Conservation (phyloP, 2,888 invertebrate genomes). For the Malacosoma neustria region DNA sequence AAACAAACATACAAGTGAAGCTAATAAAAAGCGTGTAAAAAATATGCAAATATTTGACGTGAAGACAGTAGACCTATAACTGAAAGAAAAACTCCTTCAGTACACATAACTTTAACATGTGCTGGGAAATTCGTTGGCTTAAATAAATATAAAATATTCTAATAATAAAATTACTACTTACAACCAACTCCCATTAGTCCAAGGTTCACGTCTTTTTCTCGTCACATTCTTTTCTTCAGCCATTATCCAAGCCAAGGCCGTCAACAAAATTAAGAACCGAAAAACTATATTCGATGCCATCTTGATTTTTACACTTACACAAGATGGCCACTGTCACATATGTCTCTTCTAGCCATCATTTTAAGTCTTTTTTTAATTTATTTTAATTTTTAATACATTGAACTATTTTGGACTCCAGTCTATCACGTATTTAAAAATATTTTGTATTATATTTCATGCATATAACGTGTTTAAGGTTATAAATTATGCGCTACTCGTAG, state of each 20-base stretch:
- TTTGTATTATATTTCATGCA: too few relatives aligned
- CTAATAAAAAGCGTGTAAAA: too few relatives aligned
- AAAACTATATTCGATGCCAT: constrained; percentile 54
- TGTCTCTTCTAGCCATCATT: too few relatives aligned
- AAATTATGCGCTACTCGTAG: too few relatives aligned
- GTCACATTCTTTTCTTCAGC: constrained; percentile 28
- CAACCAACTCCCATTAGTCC: constrained; percentile 67
- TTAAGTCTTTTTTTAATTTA: constrained; percentile 4
- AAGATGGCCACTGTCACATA: constrained; percentile 17
- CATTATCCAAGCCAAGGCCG: constrained; percentile 48
- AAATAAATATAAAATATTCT: not conserved
- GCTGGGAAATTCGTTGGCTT: not conserved
- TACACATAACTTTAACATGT: too few relatives aligned
- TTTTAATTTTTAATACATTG: not conserved
- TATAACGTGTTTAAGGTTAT: too few relatives aligned
- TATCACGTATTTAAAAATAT: too few relatives aligned
- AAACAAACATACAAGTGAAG: too few relatives aligned
- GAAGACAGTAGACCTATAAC: too few relatives aligned
- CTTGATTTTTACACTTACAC: constrained; percentile 17
- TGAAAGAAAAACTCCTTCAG: too few relatives aligned
- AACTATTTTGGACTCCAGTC: too few relatives aligned
- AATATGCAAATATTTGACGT: too few relatives aligned
- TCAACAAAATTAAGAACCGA: constrained; percentile 44
- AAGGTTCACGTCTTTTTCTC: constrained; percentile 34
- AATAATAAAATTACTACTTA: constrained; percentile 35